Evolutionary conservation across 2,113 vertebrate genomes (phyloP).

Genomic region (Danionella cerebrum): DNA sequence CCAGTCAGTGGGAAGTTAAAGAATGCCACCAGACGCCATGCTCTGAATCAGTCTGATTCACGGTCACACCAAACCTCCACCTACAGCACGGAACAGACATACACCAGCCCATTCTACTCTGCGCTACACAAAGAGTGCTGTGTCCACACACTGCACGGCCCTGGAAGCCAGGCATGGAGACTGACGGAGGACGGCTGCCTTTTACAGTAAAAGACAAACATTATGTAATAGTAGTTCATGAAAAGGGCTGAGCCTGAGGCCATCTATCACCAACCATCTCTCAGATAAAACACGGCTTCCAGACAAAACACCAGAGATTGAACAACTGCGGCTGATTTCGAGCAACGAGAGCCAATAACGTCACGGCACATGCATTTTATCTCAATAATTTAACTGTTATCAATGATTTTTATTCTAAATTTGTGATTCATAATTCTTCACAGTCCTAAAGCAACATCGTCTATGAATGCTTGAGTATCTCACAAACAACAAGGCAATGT

Average conservation of each 20-base stretch:
- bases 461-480: no score
- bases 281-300: not conserved
- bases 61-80: slow-evolving; percentile 33
- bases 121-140: slow-evolving; percentile 30
- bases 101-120: slow-evolving; percentile 15
- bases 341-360: not conserved
- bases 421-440: no score
- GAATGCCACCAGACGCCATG: slow-evolving; percentile 30
- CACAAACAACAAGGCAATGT: no score
- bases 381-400: no score
- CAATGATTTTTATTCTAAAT: no score
- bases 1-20: slow-evolving; percentile 23
- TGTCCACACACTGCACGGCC: slow-evolving; percentile 13
- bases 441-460: no score
- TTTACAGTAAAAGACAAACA: slow-evolving; percentile 15
- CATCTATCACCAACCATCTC: not conserved
- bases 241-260: not conserved
- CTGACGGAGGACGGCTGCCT: slow-evolving; percentile 11
- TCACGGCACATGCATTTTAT: no score
- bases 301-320: not conserved
- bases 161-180: slow-evolving; percentile 6
- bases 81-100: slow-evolving; percentile 22
- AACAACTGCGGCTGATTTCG: not conserved
- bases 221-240: slow-evolving; percentile 17
- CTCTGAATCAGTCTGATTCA: slow-evolving; percentile 29